Base-by-base conservation (phyloP, 2,888 invertebrate species). In the Halictus ligatus region DNA sequence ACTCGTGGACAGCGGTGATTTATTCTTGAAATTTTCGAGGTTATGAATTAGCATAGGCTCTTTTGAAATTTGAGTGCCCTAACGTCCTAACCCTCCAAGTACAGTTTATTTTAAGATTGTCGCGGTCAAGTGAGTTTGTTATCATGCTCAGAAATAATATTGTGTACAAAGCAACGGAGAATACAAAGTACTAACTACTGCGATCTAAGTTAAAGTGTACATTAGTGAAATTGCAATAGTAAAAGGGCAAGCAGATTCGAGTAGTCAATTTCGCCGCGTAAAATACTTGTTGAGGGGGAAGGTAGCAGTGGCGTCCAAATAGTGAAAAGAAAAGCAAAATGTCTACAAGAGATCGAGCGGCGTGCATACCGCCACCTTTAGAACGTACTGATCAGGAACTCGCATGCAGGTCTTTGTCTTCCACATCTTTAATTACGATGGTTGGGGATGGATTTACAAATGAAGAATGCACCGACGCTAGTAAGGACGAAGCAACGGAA, bases 371-470 rank as follows among this genome's bases (percentile, higher is more conserved):
- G 43, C 79, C 46, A 78, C 25, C 21, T 85, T 86, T 64, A 75
- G 73, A 75, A 54, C 50, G 7, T 80, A 81, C n/a, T 58, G 18
- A 84, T 69, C n/a, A 21, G 46, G 48, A 69, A 83, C 7, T 86
- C 77, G 60, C 21, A 46, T 78, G 60, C 13, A 80, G 78, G 58
- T 75, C 67, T 46, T 60, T 48, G 54, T 60, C n/a, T 80, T 6
- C 48, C 54, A 72, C 40, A 40, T n/a, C 40, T 77, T 48, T 15
- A 40, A 43, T 60, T 60, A 77, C 80, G 67, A 88, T 88, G 85
- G 78, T 76, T 5, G 75, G 40, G 5, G 48, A 73, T 64, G 73
- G 21, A 35, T 58, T 35, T 13, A 12, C 29, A 15, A 43, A 25
- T 40, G 21, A 50, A 35, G 73, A 71, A 46, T 13, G 43, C 40